Base-by-base conservation (phyloP, 2,113 vertebrate species). In the Pachycephala philippinensis region DNA sequence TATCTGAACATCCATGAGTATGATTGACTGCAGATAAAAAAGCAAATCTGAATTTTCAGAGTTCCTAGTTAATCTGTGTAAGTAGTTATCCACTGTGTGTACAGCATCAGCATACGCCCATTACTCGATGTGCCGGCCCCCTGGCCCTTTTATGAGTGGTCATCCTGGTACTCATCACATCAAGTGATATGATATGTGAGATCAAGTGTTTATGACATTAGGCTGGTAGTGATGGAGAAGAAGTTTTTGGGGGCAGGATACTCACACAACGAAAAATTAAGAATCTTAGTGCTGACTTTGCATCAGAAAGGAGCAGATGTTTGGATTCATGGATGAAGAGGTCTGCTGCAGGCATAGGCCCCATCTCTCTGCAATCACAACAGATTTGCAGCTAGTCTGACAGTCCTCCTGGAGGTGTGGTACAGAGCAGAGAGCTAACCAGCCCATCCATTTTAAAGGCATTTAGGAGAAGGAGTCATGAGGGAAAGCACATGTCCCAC, bases 81-180 rank as follows among this genome's bases (percentile, higher is more conserved):
- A 20, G 5, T 30, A 53, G n/a, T 14, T 44, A 42, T 60, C 16
- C 17, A 37, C 11, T 3, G 11, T 68, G 19, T 52, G 7, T n/a
- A 70, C 0, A 1, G 23, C 20, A 45, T 17, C 15, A 45, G 23
- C 1, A 0, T 45, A 39, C 30, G 21, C 5, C 18, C 28, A n/a
- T 44, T 68, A 57, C 12, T 40, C 52, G 30, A n/a, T 2, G 0
- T 66, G 39, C 33, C 39, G 66, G 20, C 15, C 33, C 33, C 15
- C 11, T 4, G 3, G 11, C 30, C 20, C 3, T 72, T 44, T 78
- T 44, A 10, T 71, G 31, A 19, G 15, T 39, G 13, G 11, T 49
- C 40, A 60, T 66, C 9, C 31, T 44, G 9, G 4, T 44, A 57
- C 8, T 24, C 4, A 2, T 71, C 17, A 10, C 44, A 8, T 35